Base-by-base conservation (phyloP, 2,797 vertebrate species). In the Scleropages formosus region DNA sequence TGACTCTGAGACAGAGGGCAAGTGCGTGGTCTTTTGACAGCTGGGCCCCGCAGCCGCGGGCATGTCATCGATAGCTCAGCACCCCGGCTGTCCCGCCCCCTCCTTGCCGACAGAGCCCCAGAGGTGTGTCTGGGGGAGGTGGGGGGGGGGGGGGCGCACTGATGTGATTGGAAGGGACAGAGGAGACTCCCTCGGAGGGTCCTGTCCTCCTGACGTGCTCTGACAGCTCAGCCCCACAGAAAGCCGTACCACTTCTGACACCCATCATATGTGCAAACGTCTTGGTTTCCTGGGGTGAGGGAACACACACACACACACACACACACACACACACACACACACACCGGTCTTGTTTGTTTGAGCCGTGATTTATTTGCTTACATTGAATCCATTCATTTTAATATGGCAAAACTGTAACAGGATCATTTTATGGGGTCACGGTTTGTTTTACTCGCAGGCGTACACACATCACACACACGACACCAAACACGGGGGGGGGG, bases 331-430 rank as follows among this genome's bases (percentile, higher is more conserved):
- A 0, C 20, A 22, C 24, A 62, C 56, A 22, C 16, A 44, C 24
- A 27, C 49, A 10, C 18, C 0, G 4, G 20, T 22, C 27, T 20
- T 11, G 75, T 71, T 69, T 66, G 68, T 62, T 18, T 51, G 20
- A 59, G 59, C 20, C 65, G 12, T 18, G 20, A 68, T 44, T 76
- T 73, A 70, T 74, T 62, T 73, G n/a, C 51, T 75, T 27, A 53
- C 56, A 15, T 18, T 1, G 46, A 58, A 61, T 44, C 58, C 63
- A 12, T 16, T 3, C 26, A 18, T 49, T 61, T 70, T 62, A 70
- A 70, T 69, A 58, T 74, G 59, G 73, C 73, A 63, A 73, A 73
- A 73, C 63, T 66, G 65, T 51, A 73, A 56, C 49, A 44, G 62
- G 49, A 71, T 59, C 72, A 20, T 51, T 60, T 65, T 59, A 56